Percentiles rank a stretch among this genome's conserved stretches.
Evolutionary conservation across 2,113 vertebrate species (phyloP).

Genomic region (Antennarius striatus): DNA sequence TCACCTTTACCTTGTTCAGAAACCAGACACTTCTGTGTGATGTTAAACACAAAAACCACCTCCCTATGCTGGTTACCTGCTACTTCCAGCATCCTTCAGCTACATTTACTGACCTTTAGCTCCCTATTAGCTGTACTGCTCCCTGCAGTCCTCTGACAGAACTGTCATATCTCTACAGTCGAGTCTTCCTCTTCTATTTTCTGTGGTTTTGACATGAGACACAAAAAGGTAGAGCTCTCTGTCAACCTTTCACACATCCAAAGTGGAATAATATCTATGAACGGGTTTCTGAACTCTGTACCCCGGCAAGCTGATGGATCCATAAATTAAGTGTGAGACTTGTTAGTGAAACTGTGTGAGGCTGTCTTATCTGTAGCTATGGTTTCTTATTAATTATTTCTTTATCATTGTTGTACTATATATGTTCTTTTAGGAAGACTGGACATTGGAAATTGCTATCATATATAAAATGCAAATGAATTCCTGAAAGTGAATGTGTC

Average conservation of each 20-base stretch:
- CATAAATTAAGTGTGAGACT: not conserved
- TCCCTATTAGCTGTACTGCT: constrained; percentile 23
- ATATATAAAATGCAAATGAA: constrained; percentile 17
- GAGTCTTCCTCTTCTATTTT: constrained; percentile 23
- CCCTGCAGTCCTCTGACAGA: constrained; percentile 21
- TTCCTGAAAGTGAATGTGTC: constrained; percentile 3
- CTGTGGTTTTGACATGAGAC: constrained; percentile 7
- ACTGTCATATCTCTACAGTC: constrained; percentile 16
- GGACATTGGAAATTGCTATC: not conserved
- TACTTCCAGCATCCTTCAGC: constrained; percentile 16
- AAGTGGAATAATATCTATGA: too few relatives aligned
- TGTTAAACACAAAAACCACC: constrained; percentile 31
- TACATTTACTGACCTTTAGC: constrained; percentile 45
- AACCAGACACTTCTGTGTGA: constrained; percentile 21
- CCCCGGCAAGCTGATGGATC: not conserved
- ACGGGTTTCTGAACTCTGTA: too few relatives aligned
- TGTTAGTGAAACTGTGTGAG: too few relatives aligned
- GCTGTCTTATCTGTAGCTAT: too few relatives aligned
- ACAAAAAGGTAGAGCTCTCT: constrained; percentile 7
- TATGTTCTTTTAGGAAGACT: too few relatives aligned
- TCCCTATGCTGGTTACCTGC: constrained; percentile 11
- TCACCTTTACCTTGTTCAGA: constrained; percentile 5
- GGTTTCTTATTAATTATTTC: too few relatives aligned
- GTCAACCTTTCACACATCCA: too few relatives aligned
- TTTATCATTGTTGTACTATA: too few relatives aligned